Conservation (phyloP, 2,888 invertebrate species). For the Griposia aprilina region DNA sequence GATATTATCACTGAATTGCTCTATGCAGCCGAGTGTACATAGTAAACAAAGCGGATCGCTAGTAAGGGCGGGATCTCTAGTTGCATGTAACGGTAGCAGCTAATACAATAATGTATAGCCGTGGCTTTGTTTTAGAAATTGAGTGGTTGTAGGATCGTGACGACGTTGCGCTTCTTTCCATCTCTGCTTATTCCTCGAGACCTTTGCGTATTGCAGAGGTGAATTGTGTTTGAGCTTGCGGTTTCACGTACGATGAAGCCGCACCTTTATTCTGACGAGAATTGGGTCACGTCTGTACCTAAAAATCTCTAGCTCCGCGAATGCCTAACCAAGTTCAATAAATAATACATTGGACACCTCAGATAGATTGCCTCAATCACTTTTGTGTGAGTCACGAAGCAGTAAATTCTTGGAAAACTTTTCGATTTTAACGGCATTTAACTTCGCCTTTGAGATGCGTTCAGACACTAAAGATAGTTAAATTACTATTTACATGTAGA, state of each 20-base stretch:
- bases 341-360: conserved; percentile 56
- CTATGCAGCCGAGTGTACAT: background rate
- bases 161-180: conserved; percentile 80
- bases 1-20: no score
- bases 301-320: conserved; percentile 26
- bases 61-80: conserved; percentile 71
- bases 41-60: conserved; percentile 58
- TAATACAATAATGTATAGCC: conserved; percentile 85
- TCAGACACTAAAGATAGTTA: conserved; percentile 38
- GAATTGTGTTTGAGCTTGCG: conserved; percentile 73
- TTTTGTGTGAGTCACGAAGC: conserved; percentile 61
- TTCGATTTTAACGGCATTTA: conserved; percentile 36
- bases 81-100: conserved; percentile 86
- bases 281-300: conserved; percentile 41
- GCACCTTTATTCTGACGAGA: conserved; percentile 59
- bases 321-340: conserved; percentile 44
- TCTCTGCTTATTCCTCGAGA: conserved; percentile 61
- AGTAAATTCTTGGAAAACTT: conserved; percentile 29
- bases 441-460: conserved; percentile 25
- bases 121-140: conserved; percentile 88
- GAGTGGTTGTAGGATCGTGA: conserved; percentile 86
- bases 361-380: conserved; percentile 52
- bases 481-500: conserved; percentile 30
- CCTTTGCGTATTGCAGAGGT: conserved; percentile 75
- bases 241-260: conserved; percentile 61